Base-by-base conservation (phyloP, 2,888 invertebrate species). In the Tipula unca region DNA sequence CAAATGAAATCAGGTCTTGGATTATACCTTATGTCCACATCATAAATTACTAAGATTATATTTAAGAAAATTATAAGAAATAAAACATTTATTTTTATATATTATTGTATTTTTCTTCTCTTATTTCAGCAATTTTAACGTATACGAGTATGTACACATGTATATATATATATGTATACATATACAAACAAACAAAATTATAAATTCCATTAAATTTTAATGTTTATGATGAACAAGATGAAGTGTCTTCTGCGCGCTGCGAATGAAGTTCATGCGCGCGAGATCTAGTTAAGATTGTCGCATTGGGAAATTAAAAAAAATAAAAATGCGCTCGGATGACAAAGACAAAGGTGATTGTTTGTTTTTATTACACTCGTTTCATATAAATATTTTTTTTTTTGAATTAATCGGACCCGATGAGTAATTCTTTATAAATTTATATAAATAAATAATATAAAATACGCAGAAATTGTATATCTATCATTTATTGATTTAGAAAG, bases 401-500 rank as follows among this genome's bases (percentile, higher is more conserved):
- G 3, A 17, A 69, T 69, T 25, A 25, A 69, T 69, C 25, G 10
- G 25, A 25, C 69, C 10, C 48, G 48, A 48, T 48, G 48, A 48
- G 48, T 69, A 69, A 69, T 20, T 25, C 48, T 17, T 48, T 48
- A 48, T 4, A 39, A 6, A 48, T 48, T 17, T 48, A 17, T 6
- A 48, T 17, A n/a, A n/a, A 17, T 48, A 48, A 48, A 17, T 5
- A 48, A 48, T 3, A 69, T 3, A 69, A 69, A 25, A 69, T 25
- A 69, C 25, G 25, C 69, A 25, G 69, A 69, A 69, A 69, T 69
- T 25, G 25, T 25, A 69, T 69, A 25, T 69, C 69, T 69, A 69
- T 69, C 69, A 69, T 69, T 69, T 69, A 69, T 69, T 69, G 69
- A 69, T 69, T 69, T 69, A 69, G 69, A 69, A 69, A 69, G 69